phyloP scores from a whole-genome alignment of 1,140 invertebrate species.

The Mamestra configurata region DNA sequence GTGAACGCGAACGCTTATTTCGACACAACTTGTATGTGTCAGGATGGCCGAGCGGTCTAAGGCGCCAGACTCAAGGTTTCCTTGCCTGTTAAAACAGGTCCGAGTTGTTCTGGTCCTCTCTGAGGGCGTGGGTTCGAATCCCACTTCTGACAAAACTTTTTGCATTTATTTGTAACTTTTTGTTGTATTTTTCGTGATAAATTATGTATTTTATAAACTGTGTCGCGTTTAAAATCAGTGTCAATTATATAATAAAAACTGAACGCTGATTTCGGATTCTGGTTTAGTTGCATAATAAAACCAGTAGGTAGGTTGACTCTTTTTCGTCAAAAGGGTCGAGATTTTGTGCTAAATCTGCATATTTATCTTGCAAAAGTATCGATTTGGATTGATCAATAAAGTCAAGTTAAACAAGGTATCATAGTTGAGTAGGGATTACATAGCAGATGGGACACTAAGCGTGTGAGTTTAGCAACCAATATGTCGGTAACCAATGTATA shows the following conservation, averaged over 20 bases:
- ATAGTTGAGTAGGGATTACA: too few species aligned
- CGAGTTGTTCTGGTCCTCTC: slow-evolving; percentile 93
- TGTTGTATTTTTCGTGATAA: neutral
- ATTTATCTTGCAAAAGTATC: too few species aligned
- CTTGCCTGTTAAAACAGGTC: slow-evolving; percentile 72
- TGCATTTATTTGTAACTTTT: slow-evolving; percentile 58
- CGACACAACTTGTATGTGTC: slow-evolving; percentile 69
- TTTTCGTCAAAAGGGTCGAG: too few species aligned
- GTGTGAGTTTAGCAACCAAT: neutral
- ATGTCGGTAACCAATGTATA: neutral
- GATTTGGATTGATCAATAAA: too few species aligned
- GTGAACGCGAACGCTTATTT: slow-evolving; percentile 56
- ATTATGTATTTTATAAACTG: neutral
- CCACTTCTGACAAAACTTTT: slow-evolving; percentile 94
- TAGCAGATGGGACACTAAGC: too few species aligned
- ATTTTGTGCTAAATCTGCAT: too few species aligned
- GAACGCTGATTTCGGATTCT: neutral
- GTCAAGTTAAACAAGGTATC: too few species aligned
- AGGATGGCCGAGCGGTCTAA: slow-evolving; percentile 92
- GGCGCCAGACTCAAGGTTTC: slow-evolving; percentile 91
- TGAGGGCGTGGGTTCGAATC: slow-evolving; percentile 96
- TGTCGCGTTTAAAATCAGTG: neutral
- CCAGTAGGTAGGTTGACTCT: neutral
- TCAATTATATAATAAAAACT: slow-evolving; percentile 2
- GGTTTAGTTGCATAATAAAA: slow-evolving; percentile 1